Percentiles rank a stretch among this genome's conserved stretches.
Conservation (phyloP, 2,797 vertebrate genomes). For the Sorex maritimensis region DNA sequence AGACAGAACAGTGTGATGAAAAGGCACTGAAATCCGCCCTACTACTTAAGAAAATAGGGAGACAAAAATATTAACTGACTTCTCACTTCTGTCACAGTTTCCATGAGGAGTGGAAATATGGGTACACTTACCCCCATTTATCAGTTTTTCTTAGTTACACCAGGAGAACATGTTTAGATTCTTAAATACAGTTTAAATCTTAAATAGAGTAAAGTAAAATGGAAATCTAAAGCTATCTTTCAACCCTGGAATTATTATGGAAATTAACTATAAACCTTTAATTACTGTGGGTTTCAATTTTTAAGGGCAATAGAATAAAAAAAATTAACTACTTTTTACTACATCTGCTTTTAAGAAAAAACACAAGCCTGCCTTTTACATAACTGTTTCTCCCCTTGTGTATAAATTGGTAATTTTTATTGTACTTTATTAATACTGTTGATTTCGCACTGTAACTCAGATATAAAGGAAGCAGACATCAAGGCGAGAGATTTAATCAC, state of each 20-base stretch:
- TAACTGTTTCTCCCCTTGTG: conserved; percentile 70
- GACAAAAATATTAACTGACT: neutral
- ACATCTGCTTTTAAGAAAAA: conserved; percentile 47
- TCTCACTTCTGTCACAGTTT: neutral
- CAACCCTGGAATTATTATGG: neutral
- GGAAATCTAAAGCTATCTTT: conserved; percentile 21
- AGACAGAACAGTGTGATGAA: neutral
- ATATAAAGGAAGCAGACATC: conserved; percentile 86
- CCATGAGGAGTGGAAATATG: neutral
- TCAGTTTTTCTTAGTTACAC: neutral
- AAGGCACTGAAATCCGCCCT: neutral
- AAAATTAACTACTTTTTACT: neutral
- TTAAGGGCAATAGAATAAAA: neutral
- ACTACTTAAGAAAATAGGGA: neutral
- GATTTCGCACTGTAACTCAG: conserved; percentile 85
- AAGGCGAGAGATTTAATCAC: conserved; percentile 90
- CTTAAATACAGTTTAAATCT: neutral
- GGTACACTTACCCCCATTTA: rapidly evolving
- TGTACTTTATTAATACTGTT: conserved; percentile 88
- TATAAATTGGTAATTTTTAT: conserved; percentile 83
- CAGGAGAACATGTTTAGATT: neutral
- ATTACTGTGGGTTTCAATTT: conserved; percentile 48
- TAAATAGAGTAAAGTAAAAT: neutral
- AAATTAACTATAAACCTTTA: conserved; percentile 66
- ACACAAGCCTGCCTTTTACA: neutral